phyloP scores from a whole-genome alignment of 2,888 invertebrate species.

The Epiblema foenella region DNA sequence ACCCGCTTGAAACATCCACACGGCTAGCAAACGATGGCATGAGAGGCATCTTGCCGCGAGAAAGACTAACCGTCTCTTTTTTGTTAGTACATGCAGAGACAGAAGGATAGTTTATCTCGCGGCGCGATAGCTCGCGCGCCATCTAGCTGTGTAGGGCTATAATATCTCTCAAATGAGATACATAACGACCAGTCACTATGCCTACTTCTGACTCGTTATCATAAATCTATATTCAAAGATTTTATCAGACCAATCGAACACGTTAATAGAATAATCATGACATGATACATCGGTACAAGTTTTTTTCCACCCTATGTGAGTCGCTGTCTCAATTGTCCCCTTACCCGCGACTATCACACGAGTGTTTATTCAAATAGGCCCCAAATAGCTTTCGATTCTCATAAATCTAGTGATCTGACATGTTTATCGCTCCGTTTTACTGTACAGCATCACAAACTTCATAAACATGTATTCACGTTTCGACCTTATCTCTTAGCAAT shows the following conservation, averaged over 20 bases:
- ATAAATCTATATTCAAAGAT: constrained; percentile 62
- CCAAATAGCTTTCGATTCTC: constrained; percentile 69
- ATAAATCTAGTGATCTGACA: constrained; percentile 72
- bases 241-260: constrained; percentile 63
- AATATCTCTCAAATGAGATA: neutral
- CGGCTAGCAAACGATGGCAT: too few relatives aligned
- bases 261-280: constrained; percentile 67
- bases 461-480: constrained; percentile 16
- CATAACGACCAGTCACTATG: neutral
- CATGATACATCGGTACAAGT: constrained; percentile 55
- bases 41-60: too few relatives aligned
- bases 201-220: constrained; percentile 50
- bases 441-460: constrained; percentile 15
- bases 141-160: neutral
- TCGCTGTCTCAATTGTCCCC: constrained; percentile 55
- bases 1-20: too few relatives aligned
- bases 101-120: too few relatives aligned
- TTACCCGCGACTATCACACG: constrained; percentile 63
- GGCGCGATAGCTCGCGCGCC: too few relatives aligned
- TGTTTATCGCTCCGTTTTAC: constrained; percentile 66
- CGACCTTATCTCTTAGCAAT: neutral
- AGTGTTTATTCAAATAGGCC: constrained; percentile 72
- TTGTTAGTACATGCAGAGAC: too few relatives aligned
- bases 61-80: too few relatives aligned
- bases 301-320: constrained; percentile 48